These are phyloP conservation scores for Ptycholaimellus sp. DNA, from an alignment of 2,888 invertebrate genomes.

Conservation along the genomic window DNA sequence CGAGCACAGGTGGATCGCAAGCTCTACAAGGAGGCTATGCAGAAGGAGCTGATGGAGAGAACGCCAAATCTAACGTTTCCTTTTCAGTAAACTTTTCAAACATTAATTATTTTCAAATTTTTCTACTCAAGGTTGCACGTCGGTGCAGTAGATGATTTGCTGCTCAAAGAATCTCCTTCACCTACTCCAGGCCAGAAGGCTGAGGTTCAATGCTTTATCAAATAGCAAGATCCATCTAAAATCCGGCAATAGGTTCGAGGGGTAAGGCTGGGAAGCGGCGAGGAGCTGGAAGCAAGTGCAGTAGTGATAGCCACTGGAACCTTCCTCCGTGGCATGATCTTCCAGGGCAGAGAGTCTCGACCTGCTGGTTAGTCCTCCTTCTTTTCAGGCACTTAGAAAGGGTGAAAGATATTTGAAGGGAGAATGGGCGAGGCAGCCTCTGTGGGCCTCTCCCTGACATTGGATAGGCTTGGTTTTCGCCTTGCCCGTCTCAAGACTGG, in stretches of 20 bases:
- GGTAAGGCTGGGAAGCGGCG: no score
- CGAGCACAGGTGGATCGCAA: conserved; percentile 62
- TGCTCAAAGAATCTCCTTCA: no score
- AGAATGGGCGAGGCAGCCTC: conserved; percentile 16
- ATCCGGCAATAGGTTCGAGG: no score
- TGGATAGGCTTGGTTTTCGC: conserved; percentile 44
- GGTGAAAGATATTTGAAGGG: no score
- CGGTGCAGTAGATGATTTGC: no score
- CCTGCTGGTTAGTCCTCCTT: conserved; percentile 59
- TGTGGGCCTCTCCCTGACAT: conserved; percentile 35
- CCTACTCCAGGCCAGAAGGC: no score
- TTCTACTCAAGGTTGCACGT: no score
- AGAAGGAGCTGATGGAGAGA: conserved; percentile 24
- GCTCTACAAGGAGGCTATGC: conserved; percentile 51
- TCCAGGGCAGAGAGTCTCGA: conserved; percentile 46
- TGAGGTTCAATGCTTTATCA: no score
- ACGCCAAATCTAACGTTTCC: conserved; percentile 36
- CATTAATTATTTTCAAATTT: no score
- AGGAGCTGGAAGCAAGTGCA: no score
- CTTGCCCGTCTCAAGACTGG: conserved; percentile 59
- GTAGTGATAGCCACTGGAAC: conserved; percentile 68
- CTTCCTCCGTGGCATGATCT: conserved; percentile 58
- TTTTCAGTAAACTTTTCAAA: background rate
- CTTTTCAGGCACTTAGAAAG: no score
- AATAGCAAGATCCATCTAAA: no score